Percentiles rank a stretch among this genome's conserved stretches.
phyloP scores from a whole-genome alignment of 1,140 invertebrate species.

The Leptopilina clavipes region DNA sequence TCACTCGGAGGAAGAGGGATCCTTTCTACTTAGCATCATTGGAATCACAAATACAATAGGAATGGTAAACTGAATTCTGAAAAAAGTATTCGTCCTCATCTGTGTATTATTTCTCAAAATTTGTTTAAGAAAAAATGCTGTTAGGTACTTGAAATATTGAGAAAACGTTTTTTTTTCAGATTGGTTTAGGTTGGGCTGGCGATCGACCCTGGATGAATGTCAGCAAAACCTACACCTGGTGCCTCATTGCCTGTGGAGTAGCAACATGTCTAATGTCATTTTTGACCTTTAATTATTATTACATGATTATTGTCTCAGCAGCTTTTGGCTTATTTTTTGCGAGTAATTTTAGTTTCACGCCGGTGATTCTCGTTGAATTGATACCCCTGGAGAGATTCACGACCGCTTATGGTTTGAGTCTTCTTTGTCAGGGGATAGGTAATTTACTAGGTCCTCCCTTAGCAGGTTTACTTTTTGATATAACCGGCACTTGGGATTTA shows the following conservation, averaged over 20 bases:
- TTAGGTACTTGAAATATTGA: background rate
- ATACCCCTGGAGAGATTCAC: conserved; percentile 91
- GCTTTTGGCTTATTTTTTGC: conserved; percentile 91
- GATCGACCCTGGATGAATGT: conserved; percentile 86
- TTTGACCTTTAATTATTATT: conserved; percentile 75
- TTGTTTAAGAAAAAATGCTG: no score
- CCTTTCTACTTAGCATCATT: conserved; percentile 87
- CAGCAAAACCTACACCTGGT: conserved; percentile 84
- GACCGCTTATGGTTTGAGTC: conserved; percentile 90
- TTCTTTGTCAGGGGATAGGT: conserved; percentile 91
- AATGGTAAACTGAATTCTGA: conserved; percentile 78
- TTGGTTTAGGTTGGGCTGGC: conserved; percentile 90
- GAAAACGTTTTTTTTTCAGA: conserved; percentile 75
- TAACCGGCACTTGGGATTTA: conserved; percentile 84
- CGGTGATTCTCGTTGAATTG: conserved; percentile 89
- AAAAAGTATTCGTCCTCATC: no score
- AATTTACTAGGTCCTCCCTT: conserved; percentile 91
- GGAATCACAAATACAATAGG: conserved; percentile 91
- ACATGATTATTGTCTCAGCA: conserved; percentile 79
- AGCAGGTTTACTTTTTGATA: conserved; percentile 89
- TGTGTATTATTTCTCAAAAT: no score
- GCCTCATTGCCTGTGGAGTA: conserved; percentile 85
- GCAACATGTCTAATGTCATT: conserved; percentile 84
- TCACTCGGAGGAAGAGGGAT: conserved; percentile 82
- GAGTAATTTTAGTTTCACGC: conserved; percentile 90